phyloP scores from a whole-genome alignment of 1,140 invertebrate genomes.

The Protaetia brevitarsis region DNA sequence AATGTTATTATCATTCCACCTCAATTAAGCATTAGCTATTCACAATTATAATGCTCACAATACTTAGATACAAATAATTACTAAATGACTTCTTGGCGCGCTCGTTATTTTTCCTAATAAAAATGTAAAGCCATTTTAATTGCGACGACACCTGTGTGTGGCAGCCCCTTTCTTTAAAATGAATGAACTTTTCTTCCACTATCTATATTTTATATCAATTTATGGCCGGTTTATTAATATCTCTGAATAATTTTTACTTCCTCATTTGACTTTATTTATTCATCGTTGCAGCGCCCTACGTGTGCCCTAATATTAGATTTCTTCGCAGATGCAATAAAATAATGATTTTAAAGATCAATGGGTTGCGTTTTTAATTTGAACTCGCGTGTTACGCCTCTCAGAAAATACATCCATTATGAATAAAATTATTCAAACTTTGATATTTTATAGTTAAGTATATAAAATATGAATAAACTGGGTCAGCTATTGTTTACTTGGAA shows the following conservation, averaged over 20 bases:
- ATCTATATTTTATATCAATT: not conserved
- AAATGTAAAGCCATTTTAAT: slow-evolving; percentile 9
- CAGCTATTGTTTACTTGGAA: no score
- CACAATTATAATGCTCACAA: not conserved
- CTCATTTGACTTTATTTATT: no score
- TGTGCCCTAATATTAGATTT: not conserved
- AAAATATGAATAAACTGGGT: no score
- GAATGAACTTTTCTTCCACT: not conserved
- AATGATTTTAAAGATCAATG: no score
- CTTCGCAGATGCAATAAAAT: no score
- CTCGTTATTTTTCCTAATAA: not conserved
- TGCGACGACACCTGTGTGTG: not conserved
- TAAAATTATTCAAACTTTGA: no score
- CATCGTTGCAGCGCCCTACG: not conserved
- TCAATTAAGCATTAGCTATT: no score
- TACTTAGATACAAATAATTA: not conserved
- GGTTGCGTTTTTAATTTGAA: no score
- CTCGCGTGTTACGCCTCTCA: no score
- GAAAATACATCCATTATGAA: no score
- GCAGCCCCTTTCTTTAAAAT: not conserved
- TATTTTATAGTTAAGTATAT: no score
- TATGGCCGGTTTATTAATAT: not conserved
- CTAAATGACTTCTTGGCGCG: not conserved
- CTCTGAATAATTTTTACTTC: not conserved
- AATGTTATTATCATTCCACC: no score